Evolutionary conservation across 2,113 vertebrate genomes (phyloP).

Genomic region (Rynchops niger): DNA sequence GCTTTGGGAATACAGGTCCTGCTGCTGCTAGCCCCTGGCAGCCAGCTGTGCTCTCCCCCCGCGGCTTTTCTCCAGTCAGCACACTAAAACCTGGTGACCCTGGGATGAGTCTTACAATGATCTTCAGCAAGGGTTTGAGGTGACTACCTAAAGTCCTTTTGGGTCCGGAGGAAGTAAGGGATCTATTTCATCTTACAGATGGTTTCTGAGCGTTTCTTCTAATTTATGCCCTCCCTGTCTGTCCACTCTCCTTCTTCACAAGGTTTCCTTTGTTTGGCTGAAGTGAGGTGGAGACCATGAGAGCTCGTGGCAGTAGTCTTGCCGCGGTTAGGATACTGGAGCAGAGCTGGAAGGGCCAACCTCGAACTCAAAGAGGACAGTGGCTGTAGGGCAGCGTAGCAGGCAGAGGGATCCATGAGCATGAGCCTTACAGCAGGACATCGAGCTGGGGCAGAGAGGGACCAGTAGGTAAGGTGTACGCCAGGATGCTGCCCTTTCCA

Average conservation of each 20-base stretch:
- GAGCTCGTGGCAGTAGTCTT: fast-evolving
- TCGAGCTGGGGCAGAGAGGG: neutral
- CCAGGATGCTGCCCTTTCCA: neutral
- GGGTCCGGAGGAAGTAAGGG: neutral
- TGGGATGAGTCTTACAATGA: neutral
- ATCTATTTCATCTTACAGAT: neutral
- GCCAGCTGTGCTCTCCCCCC: neutral
- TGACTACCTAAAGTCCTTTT: neutral
- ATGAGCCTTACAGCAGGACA: neutral
- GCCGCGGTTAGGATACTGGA: neutral
- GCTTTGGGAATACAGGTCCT: neutral
- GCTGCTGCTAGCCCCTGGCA: neutral
- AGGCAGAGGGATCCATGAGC: neutral
- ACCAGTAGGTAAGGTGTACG: neutral
- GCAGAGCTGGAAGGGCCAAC: neutral
- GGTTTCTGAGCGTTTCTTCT: neutral
- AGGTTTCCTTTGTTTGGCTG: neutral
- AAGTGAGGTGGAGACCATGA: neutral
- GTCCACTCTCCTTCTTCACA: neutral
- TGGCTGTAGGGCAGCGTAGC: neutral
- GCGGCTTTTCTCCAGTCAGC: neutral
- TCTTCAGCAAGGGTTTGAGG: neutral
- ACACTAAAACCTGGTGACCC: fast-evolving
- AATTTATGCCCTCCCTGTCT: neutral
- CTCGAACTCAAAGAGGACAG: neutral